A percentile compares a stretch with the other conserved stretches of the same genome.
Evolutionary conservation across 1,140 invertebrate genomes (phyloP).

Genomic region (Euura lappo): DNA sequence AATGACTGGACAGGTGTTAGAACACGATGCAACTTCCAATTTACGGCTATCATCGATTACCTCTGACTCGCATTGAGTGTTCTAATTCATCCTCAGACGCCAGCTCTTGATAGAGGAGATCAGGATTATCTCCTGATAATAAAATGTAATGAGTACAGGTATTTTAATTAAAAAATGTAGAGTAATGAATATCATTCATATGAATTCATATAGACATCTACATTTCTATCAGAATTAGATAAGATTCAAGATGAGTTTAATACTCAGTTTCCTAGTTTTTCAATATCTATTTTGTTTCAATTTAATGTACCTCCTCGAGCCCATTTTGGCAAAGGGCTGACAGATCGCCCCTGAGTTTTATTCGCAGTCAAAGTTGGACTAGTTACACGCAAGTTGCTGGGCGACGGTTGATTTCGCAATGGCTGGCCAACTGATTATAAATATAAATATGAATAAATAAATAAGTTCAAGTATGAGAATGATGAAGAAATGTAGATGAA

Average conservation of each 20-base stretch:
- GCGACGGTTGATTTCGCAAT: conserved; percentile 62
- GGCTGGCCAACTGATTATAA: conserved; percentile 59
- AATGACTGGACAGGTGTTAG: conserved; percentile 11
- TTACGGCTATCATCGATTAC: conserved; percentile 29
- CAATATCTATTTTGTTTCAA: conserved; percentile 13
- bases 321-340: conserved; percentile 66
- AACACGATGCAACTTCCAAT: conserved; percentile 14
- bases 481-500: background rate
- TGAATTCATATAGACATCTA: background rate
- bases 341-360: conserved; percentile 51
- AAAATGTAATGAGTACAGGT: conserved; percentile 23
- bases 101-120: conserved; percentile 64
- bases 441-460: background rate
- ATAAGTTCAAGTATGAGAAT: background rate
- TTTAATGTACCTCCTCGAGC: conserved; percentile 61
- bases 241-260: background rate
- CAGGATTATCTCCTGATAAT: conserved; percentile 64
- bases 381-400: conserved; percentile 52
- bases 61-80: conserved; percentile 36
- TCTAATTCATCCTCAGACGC: conserved; percentile 56
- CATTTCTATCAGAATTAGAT: background rate
- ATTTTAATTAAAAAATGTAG: too few relatives aligned
- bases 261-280: conserved; percentile 12
- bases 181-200: too few relatives aligned
- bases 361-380: conserved; percentile 49